These are phyloP conservation scores for Melinaea marsaeus DNA, from an alignment of 2,888 invertebrate genomes.

Conservation along the genomic window DNA sequence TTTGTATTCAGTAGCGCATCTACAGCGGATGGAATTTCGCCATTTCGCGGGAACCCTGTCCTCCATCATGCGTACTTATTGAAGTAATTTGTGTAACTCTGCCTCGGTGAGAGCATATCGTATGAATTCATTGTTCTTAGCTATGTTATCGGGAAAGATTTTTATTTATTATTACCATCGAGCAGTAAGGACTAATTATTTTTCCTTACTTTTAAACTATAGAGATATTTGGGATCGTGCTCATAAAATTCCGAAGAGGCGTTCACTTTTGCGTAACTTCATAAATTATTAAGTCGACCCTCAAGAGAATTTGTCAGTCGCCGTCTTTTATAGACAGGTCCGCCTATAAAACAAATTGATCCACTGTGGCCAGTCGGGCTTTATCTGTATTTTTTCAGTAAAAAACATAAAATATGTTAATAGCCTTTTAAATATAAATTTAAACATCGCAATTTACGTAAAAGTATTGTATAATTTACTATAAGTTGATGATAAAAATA, in stretches of 20 bases:
- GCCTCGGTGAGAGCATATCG: constrained; percentile 18
- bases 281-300: constrained; percentile 52
- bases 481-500: background rate
- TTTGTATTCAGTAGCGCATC: constrained; percentile 77
- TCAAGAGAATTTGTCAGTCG: constrained; percentile 52
- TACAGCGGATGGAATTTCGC: constrained; percentile 71
- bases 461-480: background rate
- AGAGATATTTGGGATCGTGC: constrained; percentile 20
- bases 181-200: background rate
- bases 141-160: background rate
- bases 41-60: constrained; percentile 67
- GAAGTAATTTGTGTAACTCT: constrained; percentile 62
- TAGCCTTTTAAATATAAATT: constrained; percentile 17
- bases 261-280: constrained; percentile 44
- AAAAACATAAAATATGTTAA: constrained; percentile 33
- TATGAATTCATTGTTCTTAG: constrained; percentile 13
- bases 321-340: constrained; percentile 58
- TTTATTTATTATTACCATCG: background rate
- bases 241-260: constrained; percentile 30
- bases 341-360: constrained; percentile 59
- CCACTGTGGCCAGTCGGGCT: constrained; percentile 50
- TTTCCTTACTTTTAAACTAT: constrained; percentile 9
- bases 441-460: background rate
- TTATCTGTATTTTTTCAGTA: constrained; percentile 52
- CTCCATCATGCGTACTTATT: constrained; percentile 76